Evolutionary conservation across 2,888 invertebrate species (phyloP).

Genomic region (Gymnoscelis rufifasciata): DNA sequence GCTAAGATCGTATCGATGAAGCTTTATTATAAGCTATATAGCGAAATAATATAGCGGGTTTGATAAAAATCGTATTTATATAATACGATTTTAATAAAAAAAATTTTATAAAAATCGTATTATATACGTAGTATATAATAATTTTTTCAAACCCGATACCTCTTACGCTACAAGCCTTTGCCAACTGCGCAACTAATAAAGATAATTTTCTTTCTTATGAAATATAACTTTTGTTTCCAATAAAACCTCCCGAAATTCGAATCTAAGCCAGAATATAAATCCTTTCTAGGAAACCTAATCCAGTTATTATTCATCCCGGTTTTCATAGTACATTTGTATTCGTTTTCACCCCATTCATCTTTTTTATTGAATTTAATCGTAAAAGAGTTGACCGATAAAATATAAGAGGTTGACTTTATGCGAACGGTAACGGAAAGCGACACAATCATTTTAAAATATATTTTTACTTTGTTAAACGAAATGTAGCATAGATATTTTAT

Average conservation of each 20-base stretch:
- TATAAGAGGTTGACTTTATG: conserved; percentile 28
- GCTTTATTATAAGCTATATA: too few relatives aligned
- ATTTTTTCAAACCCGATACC: too few relatives aligned
- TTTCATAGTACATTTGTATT: conserved; percentile 51
- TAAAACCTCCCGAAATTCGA: background rate
- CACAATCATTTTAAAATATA: conserved; percentile 26
- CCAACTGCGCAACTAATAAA: too few relatives aligned
- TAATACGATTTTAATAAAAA: too few relatives aligned
- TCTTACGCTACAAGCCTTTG: too few relatives aligned
- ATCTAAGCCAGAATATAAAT: conserved; percentile 7
- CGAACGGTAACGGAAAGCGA: conserved; percentile 29
- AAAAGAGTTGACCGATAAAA: conserved; percentile 32
- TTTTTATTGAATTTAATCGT: conserved; percentile 36
- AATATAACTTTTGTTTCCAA: background rate
- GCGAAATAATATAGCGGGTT: too few relatives aligned
- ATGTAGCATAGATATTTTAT: conserved; percentile 25
- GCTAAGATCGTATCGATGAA: too few relatives aligned
- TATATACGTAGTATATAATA: too few relatives aligned
- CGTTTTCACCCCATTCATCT: conserved; percentile 41
- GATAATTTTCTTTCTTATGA: too few relatives aligned
- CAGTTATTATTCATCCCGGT: conserved; percentile 23
- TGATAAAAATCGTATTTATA: too few relatives aligned
- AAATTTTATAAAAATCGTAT: too few relatives aligned
- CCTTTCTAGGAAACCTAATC: conserved; percentile 14
- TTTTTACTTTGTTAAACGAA: conserved; percentile 31